phyloP scores from a whole-genome alignment of 2,888 invertebrate species.

The Campoplex nolae region DNA sequence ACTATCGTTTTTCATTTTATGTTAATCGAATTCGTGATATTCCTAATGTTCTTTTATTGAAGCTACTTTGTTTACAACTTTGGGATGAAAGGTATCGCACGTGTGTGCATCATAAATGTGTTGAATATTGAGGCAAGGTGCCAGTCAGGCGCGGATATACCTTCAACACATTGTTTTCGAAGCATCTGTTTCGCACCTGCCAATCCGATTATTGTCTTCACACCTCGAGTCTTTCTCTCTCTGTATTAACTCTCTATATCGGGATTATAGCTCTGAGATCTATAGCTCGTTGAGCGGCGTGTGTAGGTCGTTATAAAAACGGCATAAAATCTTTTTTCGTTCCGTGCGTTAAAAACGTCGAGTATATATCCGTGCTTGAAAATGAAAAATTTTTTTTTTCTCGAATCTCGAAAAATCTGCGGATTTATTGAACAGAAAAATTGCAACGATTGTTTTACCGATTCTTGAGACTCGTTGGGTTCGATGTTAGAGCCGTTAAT shows the following conservation, averaged over 20 bases:
- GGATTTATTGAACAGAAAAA: not conserved
- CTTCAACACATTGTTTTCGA: slow-evolving; percentile 63
- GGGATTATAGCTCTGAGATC: slow-evolving; percentile 34
- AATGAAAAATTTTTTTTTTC: not conserved
- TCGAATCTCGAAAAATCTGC: not conserved
- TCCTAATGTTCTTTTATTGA: not conserved
- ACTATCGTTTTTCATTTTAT: too few relatives aligned
- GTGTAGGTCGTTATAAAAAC: slow-evolving; percentile 19
- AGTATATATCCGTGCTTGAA: not conserved
- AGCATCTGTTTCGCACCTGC: slow-evolving; percentile 84
- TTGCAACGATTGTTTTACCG: not conserved
- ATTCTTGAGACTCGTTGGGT: not conserved
- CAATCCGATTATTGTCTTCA: slow-evolving; percentile 74
- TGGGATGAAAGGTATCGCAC: not conserved
- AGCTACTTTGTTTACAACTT: not conserved
- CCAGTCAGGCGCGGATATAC: slow-evolving; percentile 41
- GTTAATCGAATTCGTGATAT: too few relatives aligned
- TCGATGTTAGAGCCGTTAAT: slow-evolving; percentile 3
- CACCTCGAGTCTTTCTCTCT: slow-evolving; percentile 66
- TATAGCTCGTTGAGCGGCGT: not conserved
- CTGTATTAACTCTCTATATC: slow-evolving; percentile 56
- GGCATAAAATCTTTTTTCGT: not conserved
- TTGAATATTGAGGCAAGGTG: slow-evolving; percentile 54
- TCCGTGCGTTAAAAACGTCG: not conserved
- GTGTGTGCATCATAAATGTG: not conserved